A percentile compares a stretch with the other conserved stretches of the same genome.
Evolutionary conservation across 2,113 vertebrate species (phyloP).

Genomic region (Gymnocephalus cernua): DNA sequence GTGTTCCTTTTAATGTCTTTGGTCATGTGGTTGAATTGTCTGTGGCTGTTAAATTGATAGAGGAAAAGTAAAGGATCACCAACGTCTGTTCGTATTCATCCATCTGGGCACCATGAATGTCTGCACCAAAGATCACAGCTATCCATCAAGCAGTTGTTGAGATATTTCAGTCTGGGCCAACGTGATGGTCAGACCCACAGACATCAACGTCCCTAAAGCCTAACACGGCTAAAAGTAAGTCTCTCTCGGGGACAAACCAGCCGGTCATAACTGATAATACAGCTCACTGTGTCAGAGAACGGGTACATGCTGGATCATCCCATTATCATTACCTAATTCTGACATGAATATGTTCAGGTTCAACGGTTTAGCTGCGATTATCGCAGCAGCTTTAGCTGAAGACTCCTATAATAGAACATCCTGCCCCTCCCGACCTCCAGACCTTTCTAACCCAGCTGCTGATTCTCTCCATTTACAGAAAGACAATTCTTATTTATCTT

Average conservation of each 20-base stretch:
- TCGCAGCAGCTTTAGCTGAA: constrained; percentile 48
- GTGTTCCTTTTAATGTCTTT: no score
- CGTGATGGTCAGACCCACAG: background rate
- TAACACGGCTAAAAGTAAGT: background rate
- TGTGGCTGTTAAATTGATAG: no score
- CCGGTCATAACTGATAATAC: background rate
- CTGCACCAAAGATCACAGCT: background rate
- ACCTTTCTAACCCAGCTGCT: background rate
- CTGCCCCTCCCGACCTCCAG: constrained; percentile 1
- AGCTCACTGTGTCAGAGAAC: background rate
- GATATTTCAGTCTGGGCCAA: background rate
- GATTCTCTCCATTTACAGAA: background rate
- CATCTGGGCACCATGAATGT: background rate
- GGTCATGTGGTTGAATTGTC: background rate
- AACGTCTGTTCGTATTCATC: background rate
- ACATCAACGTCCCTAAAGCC: background rate
- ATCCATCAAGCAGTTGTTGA: background rate
- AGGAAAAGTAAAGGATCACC: no score
- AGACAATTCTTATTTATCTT: background rate
- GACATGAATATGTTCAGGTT: constrained; percentile 41
- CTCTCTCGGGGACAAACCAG: background rate
- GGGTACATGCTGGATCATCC: background rate
- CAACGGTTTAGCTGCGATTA: constrained; percentile 38
- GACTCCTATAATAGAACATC: constrained; percentile 28
- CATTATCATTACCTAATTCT: constrained; percentile 25